These are phyloP conservation scores for Blera fallax DNA, from an alignment of 2,888 invertebrate species.

Conservation along the genomic window DNA sequence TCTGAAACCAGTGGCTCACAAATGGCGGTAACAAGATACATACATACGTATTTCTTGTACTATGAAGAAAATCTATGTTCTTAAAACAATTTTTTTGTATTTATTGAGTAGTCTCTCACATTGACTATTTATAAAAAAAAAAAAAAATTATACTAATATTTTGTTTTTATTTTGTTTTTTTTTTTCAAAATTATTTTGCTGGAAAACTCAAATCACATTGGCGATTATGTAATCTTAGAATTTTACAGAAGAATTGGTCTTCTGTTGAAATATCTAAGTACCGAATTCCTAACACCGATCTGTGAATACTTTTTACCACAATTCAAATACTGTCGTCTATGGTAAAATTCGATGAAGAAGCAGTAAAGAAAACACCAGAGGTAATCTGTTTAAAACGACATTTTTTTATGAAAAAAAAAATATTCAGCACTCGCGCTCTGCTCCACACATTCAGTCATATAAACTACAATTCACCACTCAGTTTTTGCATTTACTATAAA, in stretches of 20 bases:
- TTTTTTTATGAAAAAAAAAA: background rate
- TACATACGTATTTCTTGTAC: too few species aligned
- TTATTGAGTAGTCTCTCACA: too few species aligned
- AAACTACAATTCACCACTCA: background rate
- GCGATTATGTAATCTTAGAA: constrained; percentile 11
- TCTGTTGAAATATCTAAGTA: constrained; percentile 35
- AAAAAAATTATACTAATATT: background rate
- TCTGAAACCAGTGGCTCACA: too few species aligned
- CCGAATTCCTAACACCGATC: constrained; percentile 43
- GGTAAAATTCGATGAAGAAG: background rate
- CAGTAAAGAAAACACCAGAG: background rate
- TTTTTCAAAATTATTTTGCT: background rate
- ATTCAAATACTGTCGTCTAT: constrained; percentile 23
- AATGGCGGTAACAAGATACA: too few species aligned
- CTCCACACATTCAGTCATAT: constrained; percentile 7
- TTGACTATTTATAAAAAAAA: too few species aligned
- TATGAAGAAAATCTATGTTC: too few species aligned
- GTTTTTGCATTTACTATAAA: constrained; percentile 11
- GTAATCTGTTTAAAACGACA: constrained; percentile 6
- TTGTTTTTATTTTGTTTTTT: constrained; percentile 12
- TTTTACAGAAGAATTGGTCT: constrained; percentile 35
- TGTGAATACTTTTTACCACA: constrained; percentile 25
- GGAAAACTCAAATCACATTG: constrained; percentile 1
- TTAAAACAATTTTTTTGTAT: too few species aligned
- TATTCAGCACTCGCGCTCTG: background rate